Base-by-base conservation (phyloP, 2,113 vertebrate genomes). In the Mustela nigripes region DNA sequence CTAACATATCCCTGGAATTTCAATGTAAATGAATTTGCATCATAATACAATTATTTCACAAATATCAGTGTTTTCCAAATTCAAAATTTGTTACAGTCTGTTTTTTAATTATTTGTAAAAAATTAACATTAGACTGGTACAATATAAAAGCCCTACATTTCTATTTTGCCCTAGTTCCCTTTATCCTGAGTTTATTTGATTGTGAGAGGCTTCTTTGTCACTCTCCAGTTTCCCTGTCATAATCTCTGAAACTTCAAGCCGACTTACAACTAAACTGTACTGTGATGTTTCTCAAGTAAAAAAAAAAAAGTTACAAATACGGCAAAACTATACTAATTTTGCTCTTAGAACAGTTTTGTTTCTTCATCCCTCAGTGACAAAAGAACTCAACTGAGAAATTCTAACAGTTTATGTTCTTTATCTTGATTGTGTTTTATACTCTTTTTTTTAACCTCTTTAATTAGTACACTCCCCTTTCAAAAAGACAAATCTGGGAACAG, bases 21-120 rank as follows among this genome's bases (percentile, higher is more conserved):
- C 98, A 99, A 98, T 98, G 98, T 98, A 97, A 98, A 98, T 98
- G 39, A 98, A 99, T 99, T 99, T 99, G 97, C 98, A 98, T 99
- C 91, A 97, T 98, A 98, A 98, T 97, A 96, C 58, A 98, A 96
- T 95, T 98, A 97, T 95, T 98, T 96, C 76, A 78, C 85, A 92
- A 93, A 98, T 98, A 97, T 96, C 87, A n/a, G 60, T 98, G 92
- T 97, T 99, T 98, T 98, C 97, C 95, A 97, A 98, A 98, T 99
- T 98, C 88, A 7, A 71, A 94, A 95, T 97, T 97, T 98, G 94
- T 98, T 98, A 18, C 53, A 94, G 39, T 97, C 87, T 95, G 73
- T 95, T 98, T 94, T 98, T 98, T 94, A 98, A 96, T 91, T 62
- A 94, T 95, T 97, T 98, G 87, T 95, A 74, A 86, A 97, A 98